These are phyloP conservation scores for Kryptopterus vitreolus DNA, from an alignment of 2,797 vertebrate genomes.

Conservation along the genomic window DNA sequence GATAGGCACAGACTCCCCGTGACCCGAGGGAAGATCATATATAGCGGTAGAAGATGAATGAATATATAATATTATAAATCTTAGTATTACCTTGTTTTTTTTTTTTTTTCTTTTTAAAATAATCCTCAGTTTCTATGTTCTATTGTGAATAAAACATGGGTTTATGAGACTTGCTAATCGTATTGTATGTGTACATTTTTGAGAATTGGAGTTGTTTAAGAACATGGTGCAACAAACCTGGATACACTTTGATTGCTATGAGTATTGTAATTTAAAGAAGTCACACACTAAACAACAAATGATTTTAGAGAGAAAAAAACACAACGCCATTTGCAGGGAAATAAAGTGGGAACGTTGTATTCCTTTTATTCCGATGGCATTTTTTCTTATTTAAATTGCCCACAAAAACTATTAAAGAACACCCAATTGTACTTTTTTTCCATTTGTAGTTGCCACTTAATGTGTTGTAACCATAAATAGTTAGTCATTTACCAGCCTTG, in stretches of 20 bases:
- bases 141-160: no score
- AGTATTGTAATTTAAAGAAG: neutral
- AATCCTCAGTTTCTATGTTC: no score
- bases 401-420: neutral
- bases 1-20: no score
- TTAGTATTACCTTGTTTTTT: no score
- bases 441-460: neutral
- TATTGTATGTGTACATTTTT: no score
- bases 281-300: neutral
- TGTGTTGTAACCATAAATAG: neutral
- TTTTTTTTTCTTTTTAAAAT: no score
- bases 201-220: neutral
- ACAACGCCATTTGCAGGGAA: neutral
- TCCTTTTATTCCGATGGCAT: no score
- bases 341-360: neutral
- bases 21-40: no score
- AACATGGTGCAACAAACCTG: neutral
- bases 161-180: no score
- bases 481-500: neutral
- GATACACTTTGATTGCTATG: neutral
- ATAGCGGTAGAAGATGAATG: no score
- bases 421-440: neutral
- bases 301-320: neutral
- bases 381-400: neutral
- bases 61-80: no score